Percentiles rank a stretch among this genome's conserved stretches.
phyloP scores from a whole-genome alignment of 2,888 invertebrate genomes.

The Desoria tigrina region DNA sequence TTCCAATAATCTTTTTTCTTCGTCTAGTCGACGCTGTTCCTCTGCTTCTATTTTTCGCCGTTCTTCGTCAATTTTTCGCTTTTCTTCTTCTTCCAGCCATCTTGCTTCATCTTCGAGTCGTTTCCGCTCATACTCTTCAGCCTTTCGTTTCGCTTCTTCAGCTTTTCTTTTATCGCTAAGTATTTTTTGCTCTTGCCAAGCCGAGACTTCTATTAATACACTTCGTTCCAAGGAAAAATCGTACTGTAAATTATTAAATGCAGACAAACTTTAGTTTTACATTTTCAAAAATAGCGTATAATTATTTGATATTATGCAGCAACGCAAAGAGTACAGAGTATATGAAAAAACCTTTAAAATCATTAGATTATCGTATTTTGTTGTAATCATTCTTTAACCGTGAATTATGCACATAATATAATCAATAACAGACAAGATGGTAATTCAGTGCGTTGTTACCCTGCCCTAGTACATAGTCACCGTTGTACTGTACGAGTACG shows the following conservation, averaged over 20 bases:
- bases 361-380: no score
- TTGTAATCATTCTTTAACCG: no score
- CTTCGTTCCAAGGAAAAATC: slow-evolving; percentile 74
- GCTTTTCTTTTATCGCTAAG: slow-evolving; percentile 50
- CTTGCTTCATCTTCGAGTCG: slow-evolving; percentile 4
- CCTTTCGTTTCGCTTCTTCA: slow-evolving; percentile 23
- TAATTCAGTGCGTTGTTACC: no score
- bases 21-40: slow-evolving; percentile 3
- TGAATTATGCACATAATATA: no score
- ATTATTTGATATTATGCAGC: no score
- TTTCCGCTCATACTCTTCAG: background rate
- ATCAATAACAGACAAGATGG: no score
- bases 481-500: no score
- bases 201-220: slow-evolving; percentile 70
- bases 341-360: no score
- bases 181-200: slow-evolving; percentile 64
- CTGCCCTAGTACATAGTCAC: no score
- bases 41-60: slow-evolving; percentile 57
- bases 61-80: background rate
- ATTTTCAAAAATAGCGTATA: no score
- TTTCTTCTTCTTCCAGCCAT: slow-evolving; percentile 18
- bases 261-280: no score
- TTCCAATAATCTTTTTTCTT: slow-evolving; percentile 1
- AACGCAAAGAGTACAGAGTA: no score
- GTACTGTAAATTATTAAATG: slow-evolving; percentile 59